These are phyloP conservation scores for Rhodophaea formosa DNA, from an alignment of 2,888 invertebrate genomes.

Conservation along the genomic window DNA sequence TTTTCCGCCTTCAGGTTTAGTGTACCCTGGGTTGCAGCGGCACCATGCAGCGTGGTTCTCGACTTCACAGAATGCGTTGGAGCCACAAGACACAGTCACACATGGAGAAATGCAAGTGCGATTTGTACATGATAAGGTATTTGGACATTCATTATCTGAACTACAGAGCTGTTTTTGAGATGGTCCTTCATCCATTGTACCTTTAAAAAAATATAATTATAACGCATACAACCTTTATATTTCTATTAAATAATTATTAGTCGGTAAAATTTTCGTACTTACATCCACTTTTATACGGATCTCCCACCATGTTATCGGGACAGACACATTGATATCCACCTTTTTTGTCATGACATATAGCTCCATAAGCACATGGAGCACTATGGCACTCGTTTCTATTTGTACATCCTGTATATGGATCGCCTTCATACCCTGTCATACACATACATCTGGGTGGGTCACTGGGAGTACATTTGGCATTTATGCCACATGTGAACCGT, in stretches of 20 bases:
- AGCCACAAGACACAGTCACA: slow-evolving; percentile 87
- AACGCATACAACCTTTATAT: background rate
- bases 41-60: slow-evolving; percentile 95
- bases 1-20: slow-evolving; percentile 88
- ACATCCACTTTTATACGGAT: slow-evolving; percentile 92
- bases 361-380: slow-evolving; percentile 92
- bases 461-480: slow-evolving; percentile 93
- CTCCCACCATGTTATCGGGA: slow-evolving; percentile 90
- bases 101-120: slow-evolving; percentile 92
- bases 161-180: slow-evolving; percentile 85
- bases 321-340: slow-evolving; percentile 93
- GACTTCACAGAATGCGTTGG: slow-evolving; percentile 92
- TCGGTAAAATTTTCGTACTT: slow-evolving; percentile 50
- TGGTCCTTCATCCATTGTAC: slow-evolving; percentile 59
- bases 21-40: slow-evolving; percentile 90
- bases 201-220: slow-evolving; percentile 37
- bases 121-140: slow-evolving; percentile 88
- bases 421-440: slow-evolving; percentile 91
- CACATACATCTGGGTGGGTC: slow-evolving; percentile 95
- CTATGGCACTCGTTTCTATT: slow-evolving; percentile 93
- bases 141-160: slow-evolving; percentile 89
- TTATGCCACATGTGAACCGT: slow-evolving; percentile 93
- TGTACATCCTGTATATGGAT: slow-evolving; percentile 90
- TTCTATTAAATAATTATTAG: background rate
- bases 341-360: slow-evolving; percentile 92